Percentiles rank a stretch among this genome's conserved stretches.
phyloP scores from a whole-genome alignment of 2,888 invertebrate species.

The Lingula anatina region DNA sequence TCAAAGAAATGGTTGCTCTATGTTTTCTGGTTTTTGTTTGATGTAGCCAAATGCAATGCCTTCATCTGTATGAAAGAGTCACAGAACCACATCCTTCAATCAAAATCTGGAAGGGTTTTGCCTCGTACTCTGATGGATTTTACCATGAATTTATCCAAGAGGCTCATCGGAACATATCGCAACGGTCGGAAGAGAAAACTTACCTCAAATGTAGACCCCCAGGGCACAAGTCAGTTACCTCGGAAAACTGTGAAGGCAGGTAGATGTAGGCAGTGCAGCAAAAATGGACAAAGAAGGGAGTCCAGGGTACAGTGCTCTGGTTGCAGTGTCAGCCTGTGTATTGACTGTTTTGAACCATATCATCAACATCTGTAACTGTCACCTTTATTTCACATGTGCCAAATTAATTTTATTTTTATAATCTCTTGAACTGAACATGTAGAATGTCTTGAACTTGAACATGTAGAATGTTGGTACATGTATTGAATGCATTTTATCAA shows the following conservation, averaged over 20 bases:
- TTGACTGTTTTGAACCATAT: background rate
- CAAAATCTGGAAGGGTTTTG: background rate
- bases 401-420: too few relatives aligned
- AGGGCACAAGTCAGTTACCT: background rate
- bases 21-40: background rate
- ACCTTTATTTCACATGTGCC: too few relatives aligned
- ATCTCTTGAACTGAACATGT: too few relatives aligned
- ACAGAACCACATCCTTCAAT: background rate
- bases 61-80: slow-evolving; percentile 4
- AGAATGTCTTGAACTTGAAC: too few relatives aligned
- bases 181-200: background rate
- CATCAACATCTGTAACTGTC: too few relatives aligned
- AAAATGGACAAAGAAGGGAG: background rate
- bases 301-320: slow-evolving; percentile 2
- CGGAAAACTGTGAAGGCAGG: background rate
- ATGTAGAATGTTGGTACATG: too few relatives aligned
- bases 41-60: background rate
- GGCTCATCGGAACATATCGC: background rate
- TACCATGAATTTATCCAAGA: background rate
- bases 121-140: background rate
- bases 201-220: background rate
- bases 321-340: slow-evolving; percentile 6
- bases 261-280: background rate
- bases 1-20: background rate
- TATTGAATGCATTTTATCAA: too few relatives aligned